phyloP scores from a whole-genome alignment of 2,113 vertebrate genomes.

The zebrafish (Danio rerio) region DNA sequence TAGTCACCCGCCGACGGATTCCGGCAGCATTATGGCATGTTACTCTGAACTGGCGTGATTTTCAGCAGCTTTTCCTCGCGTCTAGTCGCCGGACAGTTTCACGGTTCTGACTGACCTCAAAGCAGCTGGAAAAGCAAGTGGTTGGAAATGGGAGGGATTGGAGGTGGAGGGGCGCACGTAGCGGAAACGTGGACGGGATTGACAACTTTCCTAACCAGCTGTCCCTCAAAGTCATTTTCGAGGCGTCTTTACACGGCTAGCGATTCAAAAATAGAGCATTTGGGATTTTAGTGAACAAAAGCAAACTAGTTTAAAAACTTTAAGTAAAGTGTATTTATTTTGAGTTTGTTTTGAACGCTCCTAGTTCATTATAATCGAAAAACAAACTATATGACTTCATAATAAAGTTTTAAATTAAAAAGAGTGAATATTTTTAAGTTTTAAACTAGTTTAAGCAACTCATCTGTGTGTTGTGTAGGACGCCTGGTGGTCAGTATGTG shows the following conservation, averaged over 20 bases:
- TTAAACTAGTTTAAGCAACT: not conserved
- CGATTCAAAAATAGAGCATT: not conserved
- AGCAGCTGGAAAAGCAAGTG: conserved; percentile 58
- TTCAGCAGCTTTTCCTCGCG: conserved; percentile 38
- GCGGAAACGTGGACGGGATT: conserved; percentile 58
- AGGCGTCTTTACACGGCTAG: not conserved
- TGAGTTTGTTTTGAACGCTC: not conserved
- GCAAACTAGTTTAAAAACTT: not conserved
- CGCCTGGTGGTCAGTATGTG: not conserved
- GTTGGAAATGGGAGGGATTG: conserved; percentile 63
- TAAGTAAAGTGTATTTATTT: not conserved
- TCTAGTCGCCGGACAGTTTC: not conserved
- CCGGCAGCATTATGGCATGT: conserved; percentile 31
- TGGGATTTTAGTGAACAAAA: not conserved
- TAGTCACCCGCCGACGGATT: conserved; percentile 17
- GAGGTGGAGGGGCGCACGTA: conserved; percentile 53
- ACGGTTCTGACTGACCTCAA: conserved; percentile 17
- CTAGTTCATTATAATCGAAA: too few relatives aligned
- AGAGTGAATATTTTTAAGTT: not conserved
- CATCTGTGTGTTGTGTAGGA: not conserved
- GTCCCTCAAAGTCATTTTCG: not conserved
- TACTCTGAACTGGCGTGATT: not conserved
- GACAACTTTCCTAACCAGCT: conserved; percentile 55
- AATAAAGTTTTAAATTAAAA: not conserved
- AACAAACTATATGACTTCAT: not conserved